Base-by-base conservation (phyloP, 2,888 invertebrate genomes). In the Eudemis profundana region DNA sequence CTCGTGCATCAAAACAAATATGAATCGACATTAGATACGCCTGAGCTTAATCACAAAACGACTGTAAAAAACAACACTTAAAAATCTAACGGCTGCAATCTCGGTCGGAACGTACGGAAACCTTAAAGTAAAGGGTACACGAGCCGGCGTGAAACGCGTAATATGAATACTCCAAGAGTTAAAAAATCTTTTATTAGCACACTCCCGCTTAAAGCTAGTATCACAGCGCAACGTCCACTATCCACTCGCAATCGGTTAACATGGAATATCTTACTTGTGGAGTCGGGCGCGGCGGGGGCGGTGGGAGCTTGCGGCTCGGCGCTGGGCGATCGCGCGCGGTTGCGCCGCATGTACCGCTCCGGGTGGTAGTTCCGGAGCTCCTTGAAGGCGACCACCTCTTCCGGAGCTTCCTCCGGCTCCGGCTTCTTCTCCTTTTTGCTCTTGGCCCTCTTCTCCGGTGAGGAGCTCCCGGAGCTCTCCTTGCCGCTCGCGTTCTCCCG, bases 311-410 rank as follows among this genome's bases (percentile, higher is more conserved):
- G 36, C n/a, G 72, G 82, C 72, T 93, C 93, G 29, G 93, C 94
- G 82, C 94, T 95, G 75, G 92, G 90, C 23, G 93, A 94, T 72
- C 90, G 92, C 69, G 94, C 93, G 70, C 93, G 90, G 82, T 95
- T 95, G 63, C 95, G 92, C 63, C 95, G 89, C 80, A 95, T 93
- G 89, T 95, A 95, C 61, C 95, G 92, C 76, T 93, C 93, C 85
- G 93, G 93, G 78, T 91, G 87, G 72, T 92, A 92, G 70, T 90
- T 91, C 77, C 93, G 93, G 42, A 93, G 85, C 75, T 93, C 94
- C 81, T 94, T 94, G 83, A 94, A 94, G 21, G 87, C 74, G 14
- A 89, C 85, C 17, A 78, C 70, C 61, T 82, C 85, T n/a, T 72
- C 67, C 33, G 76, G 79, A 1, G 72, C 54, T 12, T 70, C 63